phyloP scores from a whole-genome alignment of 1,140 invertebrate genomes.

The Hermetia illucens region DNA sequence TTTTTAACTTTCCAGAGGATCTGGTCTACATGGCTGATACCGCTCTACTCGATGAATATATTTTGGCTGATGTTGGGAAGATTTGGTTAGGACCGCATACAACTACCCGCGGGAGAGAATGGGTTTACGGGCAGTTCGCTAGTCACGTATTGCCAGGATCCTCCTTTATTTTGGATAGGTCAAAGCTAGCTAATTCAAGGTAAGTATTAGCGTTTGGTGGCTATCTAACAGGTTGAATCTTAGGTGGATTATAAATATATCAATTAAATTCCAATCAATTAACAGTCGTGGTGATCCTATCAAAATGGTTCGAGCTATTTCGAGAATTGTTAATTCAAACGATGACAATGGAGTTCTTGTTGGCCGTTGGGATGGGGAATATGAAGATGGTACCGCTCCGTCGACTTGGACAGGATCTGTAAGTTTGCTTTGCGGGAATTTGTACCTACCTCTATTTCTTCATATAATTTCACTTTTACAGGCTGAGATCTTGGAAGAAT shows the following conservation, averaged over 20 bases:
- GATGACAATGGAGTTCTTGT: constrained; percentile 53
- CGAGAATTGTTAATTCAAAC: constrained; percentile 56
- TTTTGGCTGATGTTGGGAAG: constrained; percentile 55
- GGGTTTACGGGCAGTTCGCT: constrained; percentile 61
- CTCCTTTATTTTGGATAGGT: constrained; percentile 18
- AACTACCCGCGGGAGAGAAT: constrained; percentile 43
- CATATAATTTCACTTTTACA: neutral
- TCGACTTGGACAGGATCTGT: constrained; percentile 50
- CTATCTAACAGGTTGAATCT: no score
- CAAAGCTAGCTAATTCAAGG: no score
- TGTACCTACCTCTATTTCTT: constrained; percentile 38
- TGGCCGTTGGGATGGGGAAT: constrained; percentile 59
- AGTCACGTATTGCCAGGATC: constrained; percentile 42
- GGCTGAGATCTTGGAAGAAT: neutral
- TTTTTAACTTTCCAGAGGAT: neutral
- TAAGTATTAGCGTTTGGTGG: no score
- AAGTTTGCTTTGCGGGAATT: no score
- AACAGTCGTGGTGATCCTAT: constrained; percentile 53
- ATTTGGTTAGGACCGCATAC: constrained; percentile 55
- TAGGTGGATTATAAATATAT: constrained; percentile 32
- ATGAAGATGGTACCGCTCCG: constrained; percentile 49
- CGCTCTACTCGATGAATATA: constrained; percentile 47
- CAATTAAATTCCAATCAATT: no score
- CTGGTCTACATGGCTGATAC: constrained; percentile 22
- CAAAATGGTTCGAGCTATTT: constrained; percentile 51